Conservation (phyloP, 2,888 invertebrate species). For the Cephus runcator region DNA sequence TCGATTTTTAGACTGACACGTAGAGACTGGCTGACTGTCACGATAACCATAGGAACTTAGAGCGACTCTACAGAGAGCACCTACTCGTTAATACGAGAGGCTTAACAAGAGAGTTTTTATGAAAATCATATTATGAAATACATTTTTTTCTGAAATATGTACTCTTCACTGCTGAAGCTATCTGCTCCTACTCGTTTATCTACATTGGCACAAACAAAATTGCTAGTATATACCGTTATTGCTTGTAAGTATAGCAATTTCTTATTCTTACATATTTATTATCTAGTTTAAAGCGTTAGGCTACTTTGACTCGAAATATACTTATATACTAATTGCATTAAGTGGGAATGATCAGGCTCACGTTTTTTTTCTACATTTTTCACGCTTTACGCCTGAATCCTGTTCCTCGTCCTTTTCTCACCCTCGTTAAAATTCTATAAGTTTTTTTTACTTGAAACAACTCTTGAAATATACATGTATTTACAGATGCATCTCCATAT, state of each 20-base stretch:
- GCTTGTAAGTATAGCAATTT: constrained; percentile 23
- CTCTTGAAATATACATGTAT: background rate
- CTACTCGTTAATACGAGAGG: background rate
- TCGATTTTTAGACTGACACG: background rate
- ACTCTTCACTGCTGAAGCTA: constrained; percentile 14
- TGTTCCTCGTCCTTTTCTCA: background rate
- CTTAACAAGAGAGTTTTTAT: background rate
- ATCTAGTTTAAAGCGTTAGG: background rate
- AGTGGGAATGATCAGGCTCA: constrained; percentile 13
- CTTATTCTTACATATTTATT: background rate
- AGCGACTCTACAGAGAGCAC: constrained; percentile 18
- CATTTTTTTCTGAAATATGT: background rate
- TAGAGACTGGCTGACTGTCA: background rate
- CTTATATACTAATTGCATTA: constrained; percentile 1
- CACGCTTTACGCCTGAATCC: background rate
- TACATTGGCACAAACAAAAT: constrained; percentile 27
- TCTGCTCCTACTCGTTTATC: constrained; percentile 10
- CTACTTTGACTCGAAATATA: constrained; percentile 1
- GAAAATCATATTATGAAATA: background rate
- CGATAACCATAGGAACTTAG: constrained; percentile 15
- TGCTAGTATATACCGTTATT: constrained; percentile 21
- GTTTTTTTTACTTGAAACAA: background rate
- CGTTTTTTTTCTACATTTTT: background rate
- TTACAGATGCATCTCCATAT: background rate
- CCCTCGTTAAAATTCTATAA: background rate